phyloP scores from a whole-genome alignment of 2,888 invertebrate genomes.

The Synanthedon formicaeformis region DNA sequence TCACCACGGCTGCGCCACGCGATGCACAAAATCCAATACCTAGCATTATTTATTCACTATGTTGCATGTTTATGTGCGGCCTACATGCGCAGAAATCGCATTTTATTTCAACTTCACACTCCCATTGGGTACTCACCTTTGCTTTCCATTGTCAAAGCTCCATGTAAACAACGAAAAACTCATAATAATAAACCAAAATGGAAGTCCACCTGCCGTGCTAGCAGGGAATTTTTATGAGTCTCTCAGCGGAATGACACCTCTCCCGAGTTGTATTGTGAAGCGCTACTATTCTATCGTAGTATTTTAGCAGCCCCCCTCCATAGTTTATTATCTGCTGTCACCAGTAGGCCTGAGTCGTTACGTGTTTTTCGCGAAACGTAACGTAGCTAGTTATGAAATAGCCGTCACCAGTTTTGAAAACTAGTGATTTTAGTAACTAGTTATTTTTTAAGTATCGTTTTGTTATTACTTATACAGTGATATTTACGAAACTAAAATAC shows the following conservation, averaged over 20 bases:
- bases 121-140: constrained; percentile 43
- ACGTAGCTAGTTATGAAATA: too few species aligned
- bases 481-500: too few species aligned
- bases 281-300: constrained; percentile 69
- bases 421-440: too few species aligned
- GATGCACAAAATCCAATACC: constrained; percentile 59
- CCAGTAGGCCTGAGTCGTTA: too few species aligned
- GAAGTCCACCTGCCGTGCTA: constrained; percentile 51
- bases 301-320: constrained; percentile 69
- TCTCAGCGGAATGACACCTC: constrained; percentile 17
- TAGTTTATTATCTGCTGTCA: constrained; percentile 52
- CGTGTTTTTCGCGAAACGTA: too few species aligned
- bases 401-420: too few species aligned
- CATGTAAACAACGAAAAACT: constrained; percentile 60
- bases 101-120: constrained; percentile 22
- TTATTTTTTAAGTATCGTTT: too few species aligned
- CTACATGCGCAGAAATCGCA: constrained; percentile 55
- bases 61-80: constrained; percentile 59
- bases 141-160: constrained; percentile 61
- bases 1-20: constrained; percentile 43
- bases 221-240: constrained; percentile 58
- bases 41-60: constrained; percentile 48
- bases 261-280: constrained; percentile 68
- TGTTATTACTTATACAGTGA: too few species aligned
- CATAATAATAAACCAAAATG: constrained; percentile 70